phyloP scores from a whole-genome alignment of 2,113 vertebrate species.

The Hipposideros armiger region DNA sequence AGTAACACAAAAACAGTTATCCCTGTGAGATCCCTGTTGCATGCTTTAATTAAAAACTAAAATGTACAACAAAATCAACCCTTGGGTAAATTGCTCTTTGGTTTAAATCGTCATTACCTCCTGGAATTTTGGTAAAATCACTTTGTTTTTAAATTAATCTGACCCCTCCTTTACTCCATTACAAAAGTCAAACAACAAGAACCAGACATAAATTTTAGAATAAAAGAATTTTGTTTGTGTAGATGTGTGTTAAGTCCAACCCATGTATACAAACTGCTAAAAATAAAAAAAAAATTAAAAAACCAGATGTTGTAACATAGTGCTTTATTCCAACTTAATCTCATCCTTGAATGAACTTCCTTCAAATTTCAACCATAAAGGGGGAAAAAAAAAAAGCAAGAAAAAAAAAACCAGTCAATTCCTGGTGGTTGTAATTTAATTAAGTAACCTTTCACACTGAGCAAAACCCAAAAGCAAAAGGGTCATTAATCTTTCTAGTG shows the following conservation, averaged over 20 bases:
- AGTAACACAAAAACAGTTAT: constrained; percentile 49
- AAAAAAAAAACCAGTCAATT: constrained; percentile 70
- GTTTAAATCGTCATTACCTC: constrained; percentile 78
- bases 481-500: constrained; percentile 86
- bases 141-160: constrained; percentile 70
- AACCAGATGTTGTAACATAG: constrained; percentile 76
- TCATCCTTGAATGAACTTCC: constrained; percentile 82
- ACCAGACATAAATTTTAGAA: constrained; percentile 73
- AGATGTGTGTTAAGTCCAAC: constrained; percentile 64
- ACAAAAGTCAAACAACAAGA: constrained; percentile 71
- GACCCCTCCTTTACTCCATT: constrained; percentile 54
- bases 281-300: constrained; percentile 52
- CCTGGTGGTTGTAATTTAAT: constrained; percentile 81
- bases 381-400: constrained; percentile 43
- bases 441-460: constrained; percentile 83
- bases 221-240: constrained; percentile 63
- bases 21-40: constrained; percentile 67
- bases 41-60: constrained; percentile 78
- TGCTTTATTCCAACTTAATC: constrained; percentile 84
- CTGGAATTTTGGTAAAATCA: constrained; percentile 78
- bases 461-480: constrained; percentile 83
- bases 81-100: constrained; percentile 83
- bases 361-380: constrained; percentile 81
- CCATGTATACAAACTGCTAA: constrained; percentile 77
- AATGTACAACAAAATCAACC: constrained; percentile 77